Evolutionary conservation across 2,113 vertebrate species (phyloP), one percentile per base, ranked within the genome.

Genomic region (Amazona guildingii): DNA sequence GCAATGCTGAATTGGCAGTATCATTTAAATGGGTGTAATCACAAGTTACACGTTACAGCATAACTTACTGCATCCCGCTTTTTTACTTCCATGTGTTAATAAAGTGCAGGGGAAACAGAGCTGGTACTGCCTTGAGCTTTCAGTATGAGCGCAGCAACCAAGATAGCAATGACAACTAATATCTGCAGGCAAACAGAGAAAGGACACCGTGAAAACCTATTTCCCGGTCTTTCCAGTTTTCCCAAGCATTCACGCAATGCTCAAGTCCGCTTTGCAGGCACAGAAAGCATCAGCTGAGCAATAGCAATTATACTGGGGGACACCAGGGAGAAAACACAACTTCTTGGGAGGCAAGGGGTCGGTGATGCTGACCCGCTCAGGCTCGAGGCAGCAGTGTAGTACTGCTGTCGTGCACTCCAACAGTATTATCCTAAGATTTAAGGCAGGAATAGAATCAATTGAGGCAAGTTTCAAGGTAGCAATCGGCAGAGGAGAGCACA

Each of bases 391-490:
- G 63, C 17, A 4, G 21, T 43, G 90, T 48, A 69, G 74, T 68
- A 28, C 52, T 39, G 57, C 13, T 39, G 16, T 21, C 37, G n/a
- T 61, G 24, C 43, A 19, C 82, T 88, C 79, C 92, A 78, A 3
- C 29, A 62, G 83, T 21, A 39, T 94, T 95, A 92, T 90, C 51
- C 82, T 54, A 48, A 85, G 62, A 68, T 68, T 78, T 55, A 61
- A 81, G 76, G 62, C 62, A 57, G 64, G 51, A 70, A 70, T 52
- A 87, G 91, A 77, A 63, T 81, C 64, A 69, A 0, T 13, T 62
- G 88, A 86, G 84, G 21, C 39, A 64, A n/a, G n/a, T 64, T 86
- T 54, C 49, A 70, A 69, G 85, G 89, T 83, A 94, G 91, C 59
- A 72, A 13, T 85, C 55, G 31, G 64, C 84, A 83, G 84, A 67